Conservation (phyloP, 2,888 invertebrate genomes). For the Eutolmus rufibarbis region DNA sequence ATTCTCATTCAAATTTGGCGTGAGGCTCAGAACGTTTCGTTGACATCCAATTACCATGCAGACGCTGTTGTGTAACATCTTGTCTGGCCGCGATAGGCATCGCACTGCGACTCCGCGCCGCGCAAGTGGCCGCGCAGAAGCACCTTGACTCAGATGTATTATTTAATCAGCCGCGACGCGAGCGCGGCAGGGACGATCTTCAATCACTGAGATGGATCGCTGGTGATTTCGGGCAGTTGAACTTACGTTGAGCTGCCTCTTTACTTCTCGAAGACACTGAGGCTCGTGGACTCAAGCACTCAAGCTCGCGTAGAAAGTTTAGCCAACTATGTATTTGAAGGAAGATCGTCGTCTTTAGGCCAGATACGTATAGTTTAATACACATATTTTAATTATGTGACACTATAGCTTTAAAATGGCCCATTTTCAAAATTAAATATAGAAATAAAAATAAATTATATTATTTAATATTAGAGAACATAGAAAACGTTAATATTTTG, state of each 20-base stretch:
- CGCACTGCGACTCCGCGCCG: not conserved
- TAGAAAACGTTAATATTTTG: no score
- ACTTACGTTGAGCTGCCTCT: not conserved
- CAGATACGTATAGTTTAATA: no score
- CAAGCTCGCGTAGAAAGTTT: not conserved
- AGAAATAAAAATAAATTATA: no score
- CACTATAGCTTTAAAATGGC: no score
- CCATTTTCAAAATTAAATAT: no score
- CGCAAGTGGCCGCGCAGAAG: not conserved
- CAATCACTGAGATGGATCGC: not conserved
- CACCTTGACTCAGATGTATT: not conserved
- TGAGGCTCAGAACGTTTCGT: slow-evolving; percentile 26
- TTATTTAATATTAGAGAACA: no score
- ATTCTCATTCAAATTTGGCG: slow-evolving; percentile 42
- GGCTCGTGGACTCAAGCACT: not conserved
- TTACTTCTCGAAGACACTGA: not conserved
- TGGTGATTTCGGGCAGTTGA: not conserved
- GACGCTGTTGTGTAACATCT: slow-evolving; percentile 33
- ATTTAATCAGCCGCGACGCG: not conserved
- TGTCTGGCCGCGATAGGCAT: slow-evolving; percentile 24
- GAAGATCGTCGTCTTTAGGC: no score
- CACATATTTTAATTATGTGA: no score
- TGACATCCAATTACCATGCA: slow-evolving; percentile 41
- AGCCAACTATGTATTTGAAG: no score
- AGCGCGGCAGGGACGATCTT: not conserved